Evolutionary conservation across 2,113 vertebrate species (phyloP).

Genomic region (Tyrannus savana): DNA sequence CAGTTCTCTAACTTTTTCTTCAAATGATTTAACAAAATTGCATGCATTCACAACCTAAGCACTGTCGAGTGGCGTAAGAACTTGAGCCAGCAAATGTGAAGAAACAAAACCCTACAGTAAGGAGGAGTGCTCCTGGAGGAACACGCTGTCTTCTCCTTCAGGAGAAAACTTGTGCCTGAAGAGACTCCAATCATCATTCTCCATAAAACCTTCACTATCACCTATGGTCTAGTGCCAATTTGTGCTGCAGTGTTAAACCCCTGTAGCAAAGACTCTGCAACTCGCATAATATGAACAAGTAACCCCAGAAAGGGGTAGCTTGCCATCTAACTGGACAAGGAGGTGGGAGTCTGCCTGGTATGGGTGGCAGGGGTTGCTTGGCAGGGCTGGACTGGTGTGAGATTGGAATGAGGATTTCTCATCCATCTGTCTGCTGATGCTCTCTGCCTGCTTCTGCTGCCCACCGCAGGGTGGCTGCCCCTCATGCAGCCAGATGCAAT

Average conservation of each 20-base stretch:
- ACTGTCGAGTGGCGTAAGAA: neutral
- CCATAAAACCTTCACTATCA: neutral
- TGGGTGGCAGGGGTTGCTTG: neutral
- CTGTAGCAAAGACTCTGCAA: neutral
- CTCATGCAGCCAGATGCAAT: neutral
- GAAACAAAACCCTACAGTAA: neutral
- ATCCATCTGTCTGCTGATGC: neutral
- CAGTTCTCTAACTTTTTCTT: neutral
- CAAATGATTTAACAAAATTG: neutral
- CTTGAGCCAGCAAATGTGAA: neutral
- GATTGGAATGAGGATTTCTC: neutral
- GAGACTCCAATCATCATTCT: neutral
- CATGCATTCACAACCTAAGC: neutral
- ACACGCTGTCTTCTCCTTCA: neutral
- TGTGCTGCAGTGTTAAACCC: neutral
- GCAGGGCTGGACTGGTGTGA: neutral
- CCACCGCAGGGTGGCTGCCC: accelerated
- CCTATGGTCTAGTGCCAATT: neutral
- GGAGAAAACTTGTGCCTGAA: neutral
- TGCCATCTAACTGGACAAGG: neutral
- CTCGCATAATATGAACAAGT: accelerated
- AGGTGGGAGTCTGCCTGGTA: neutral
- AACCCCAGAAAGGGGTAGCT: neutral
- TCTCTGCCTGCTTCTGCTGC: neutral
- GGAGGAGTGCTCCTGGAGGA: neutral